phyloP scores from a whole-genome alignment of 2,888 invertebrate genomes.

The Nesidiocoris tenuis region DNA sequence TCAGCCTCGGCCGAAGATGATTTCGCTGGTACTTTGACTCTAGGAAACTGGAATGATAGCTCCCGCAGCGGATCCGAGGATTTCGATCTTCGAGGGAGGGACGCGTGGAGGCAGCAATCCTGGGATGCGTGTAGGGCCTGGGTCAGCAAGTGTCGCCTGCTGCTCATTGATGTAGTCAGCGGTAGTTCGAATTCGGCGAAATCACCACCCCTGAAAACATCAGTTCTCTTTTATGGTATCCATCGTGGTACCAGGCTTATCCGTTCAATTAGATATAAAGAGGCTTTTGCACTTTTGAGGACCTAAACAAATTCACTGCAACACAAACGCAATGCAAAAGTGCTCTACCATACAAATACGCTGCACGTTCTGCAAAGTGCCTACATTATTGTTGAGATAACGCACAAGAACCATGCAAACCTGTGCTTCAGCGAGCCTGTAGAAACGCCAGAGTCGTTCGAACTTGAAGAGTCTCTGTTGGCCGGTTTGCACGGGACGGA shows the following conservation, averaged over 20 bases:
- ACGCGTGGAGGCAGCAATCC: conserved; percentile 63
- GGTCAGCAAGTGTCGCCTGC: conserved; percentile 59
- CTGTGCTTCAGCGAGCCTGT: conserved; percentile 67
- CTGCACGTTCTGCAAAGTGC: too few relatives aligned
- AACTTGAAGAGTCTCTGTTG: conserved; percentile 78
- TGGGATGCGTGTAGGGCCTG: conserved; percentile 56
- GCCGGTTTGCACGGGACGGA: conserved; percentile 77
- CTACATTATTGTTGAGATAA: too few relatives aligned
- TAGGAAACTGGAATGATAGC: conserved; percentile 69
- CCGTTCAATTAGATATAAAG: too few relatives aligned
- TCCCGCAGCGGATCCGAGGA: conserved; percentile 74
- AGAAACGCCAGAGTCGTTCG: conserved; percentile 79
- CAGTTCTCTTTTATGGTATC: too few relatives aligned
- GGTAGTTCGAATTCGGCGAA: conserved; percentile 70
- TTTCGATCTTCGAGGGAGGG: conserved; percentile 71
- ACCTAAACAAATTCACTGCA: too few relatives aligned
- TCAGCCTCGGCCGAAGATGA: conserved; percentile 78
- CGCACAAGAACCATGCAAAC: too few relatives aligned
- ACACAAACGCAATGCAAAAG: too few relatives aligned
- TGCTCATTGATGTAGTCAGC: conserved; percentile 61
- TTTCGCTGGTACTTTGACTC: conserved; percentile 59
- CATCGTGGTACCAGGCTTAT: too few relatives aligned
- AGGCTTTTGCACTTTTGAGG: too few relatives aligned
- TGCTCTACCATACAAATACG: too few relatives aligned
- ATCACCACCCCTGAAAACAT: conserved; percentile 57